Conservation (phyloP, 2,113 vertebrate genomes). For the Promerops cafer region DNA sequence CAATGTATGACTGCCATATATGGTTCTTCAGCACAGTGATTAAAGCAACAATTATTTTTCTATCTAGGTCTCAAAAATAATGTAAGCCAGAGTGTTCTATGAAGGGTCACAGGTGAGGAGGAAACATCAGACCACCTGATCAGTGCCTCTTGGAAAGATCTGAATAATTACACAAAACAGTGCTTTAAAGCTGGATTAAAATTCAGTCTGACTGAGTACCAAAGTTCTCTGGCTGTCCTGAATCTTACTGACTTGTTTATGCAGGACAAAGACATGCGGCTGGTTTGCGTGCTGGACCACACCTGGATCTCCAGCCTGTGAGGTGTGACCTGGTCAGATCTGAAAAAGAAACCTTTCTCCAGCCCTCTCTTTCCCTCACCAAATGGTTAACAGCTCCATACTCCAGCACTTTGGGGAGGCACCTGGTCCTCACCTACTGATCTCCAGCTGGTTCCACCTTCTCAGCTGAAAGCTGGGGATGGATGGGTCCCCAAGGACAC, state of each 20-base stretch:
- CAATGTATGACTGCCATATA: not conserved
- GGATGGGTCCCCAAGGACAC: not conserved
- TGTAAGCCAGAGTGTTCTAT: not conserved
- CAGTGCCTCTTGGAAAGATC: not conserved
- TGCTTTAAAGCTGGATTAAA: not conserved
- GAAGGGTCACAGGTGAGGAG: not conserved
- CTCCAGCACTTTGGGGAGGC: accelerated
- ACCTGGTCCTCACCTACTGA: not conserved
- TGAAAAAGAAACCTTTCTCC: not conserved
- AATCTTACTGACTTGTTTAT: not conserved
- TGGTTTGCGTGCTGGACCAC: not conserved
- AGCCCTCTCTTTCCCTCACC: not conserved
- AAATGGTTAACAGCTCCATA: not conserved
- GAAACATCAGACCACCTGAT: not conserved
- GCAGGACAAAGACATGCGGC: not conserved
- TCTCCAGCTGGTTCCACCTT: not conserved
- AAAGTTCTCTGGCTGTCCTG: not conserved
- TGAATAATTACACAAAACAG: not conserved
- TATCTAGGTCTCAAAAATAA: not conserved
- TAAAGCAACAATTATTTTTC: not conserved
- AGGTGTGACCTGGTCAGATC: not conserved
- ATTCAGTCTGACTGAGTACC: not conserved
- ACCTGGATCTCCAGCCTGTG: not conserved
- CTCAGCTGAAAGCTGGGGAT: not conserved
- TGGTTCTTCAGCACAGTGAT: not conserved